phyloP scores from a whole-genome alignment of 2,888 invertebrate genomes.

The Lasioglossum zephyrum region DNA sequence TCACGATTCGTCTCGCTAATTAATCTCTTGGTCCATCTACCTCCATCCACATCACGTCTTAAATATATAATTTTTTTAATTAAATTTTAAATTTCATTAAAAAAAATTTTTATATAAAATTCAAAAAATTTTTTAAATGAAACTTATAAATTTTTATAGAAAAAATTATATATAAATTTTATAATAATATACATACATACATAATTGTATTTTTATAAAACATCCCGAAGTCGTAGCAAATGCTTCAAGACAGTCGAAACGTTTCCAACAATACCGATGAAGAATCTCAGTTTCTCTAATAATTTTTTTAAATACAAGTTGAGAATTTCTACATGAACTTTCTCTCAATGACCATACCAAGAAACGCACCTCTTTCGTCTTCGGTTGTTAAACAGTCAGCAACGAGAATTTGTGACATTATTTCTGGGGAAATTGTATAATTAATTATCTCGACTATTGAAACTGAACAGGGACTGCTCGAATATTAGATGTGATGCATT shows the following conservation, averaged over 20 bases:
- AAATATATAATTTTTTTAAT: too few relatives aligned
- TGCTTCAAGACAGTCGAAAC: neutral
- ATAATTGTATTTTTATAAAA: neutral
- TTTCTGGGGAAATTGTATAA: neutral
- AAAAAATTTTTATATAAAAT: too few relatives aligned
- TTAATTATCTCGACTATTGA: neutral
- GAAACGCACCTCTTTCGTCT: neutral
- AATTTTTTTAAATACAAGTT: neutral
- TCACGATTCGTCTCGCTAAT: conserved; percentile 39
- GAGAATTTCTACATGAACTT: neutral
- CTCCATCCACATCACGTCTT: too few relatives aligned
- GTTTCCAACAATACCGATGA: neutral
- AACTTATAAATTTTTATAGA: too few relatives aligned
- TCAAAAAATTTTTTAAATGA: too few relatives aligned
- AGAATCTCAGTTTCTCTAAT: neutral
- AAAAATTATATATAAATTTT: too few relatives aligned
- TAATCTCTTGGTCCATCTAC: conserved; percentile 29
- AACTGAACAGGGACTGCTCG: too few relatives aligned
- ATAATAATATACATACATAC: too few relatives aligned
- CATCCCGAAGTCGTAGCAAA: neutral
- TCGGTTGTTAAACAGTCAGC: neutral
- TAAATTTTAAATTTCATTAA: too few relatives aligned
- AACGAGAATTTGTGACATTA: neutral
- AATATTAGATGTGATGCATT: neutral
- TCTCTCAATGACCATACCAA: neutral